Percentiles rank a stretch among this genome's conserved stretches.
Evolutionary conservation across 1,140 invertebrate genomes (phyloP).

Genomic region (Potamilus streckersoni): DNA sequence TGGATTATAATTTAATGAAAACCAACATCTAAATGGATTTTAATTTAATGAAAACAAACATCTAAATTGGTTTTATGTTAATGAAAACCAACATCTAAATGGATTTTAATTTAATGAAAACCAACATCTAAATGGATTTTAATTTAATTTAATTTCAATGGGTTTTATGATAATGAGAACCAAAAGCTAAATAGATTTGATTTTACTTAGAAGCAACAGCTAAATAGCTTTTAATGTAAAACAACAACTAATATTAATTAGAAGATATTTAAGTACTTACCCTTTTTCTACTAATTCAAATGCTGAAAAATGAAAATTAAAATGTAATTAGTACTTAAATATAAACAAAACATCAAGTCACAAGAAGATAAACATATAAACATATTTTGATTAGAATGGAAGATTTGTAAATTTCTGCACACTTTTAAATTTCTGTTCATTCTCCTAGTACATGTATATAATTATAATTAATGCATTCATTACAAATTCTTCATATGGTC

Average conservation of each 20-base stretch:
- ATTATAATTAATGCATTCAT: not conserved
- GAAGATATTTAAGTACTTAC: slow-evolving; percentile 38
- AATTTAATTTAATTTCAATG: not conserved
- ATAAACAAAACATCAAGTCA: slow-evolving; percentile 1
- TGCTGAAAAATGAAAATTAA: slow-evolving; percentile 60
- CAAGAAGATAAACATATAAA: not conserved
- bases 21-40: not conserved
- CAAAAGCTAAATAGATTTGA: not conserved
- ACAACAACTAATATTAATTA: slow-evolving; percentile 5
- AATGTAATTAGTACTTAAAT: not conserved
- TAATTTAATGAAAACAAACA: slow-evolving; percentile 12
- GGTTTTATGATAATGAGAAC: not conserved
- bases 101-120: not conserved
- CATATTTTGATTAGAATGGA: no score
- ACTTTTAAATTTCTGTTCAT: no score
- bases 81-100: no score
- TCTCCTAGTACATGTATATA: not conserved
- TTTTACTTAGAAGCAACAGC: not conserved
- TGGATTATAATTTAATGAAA: not conserved
- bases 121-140: not conserved
- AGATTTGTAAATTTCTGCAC: no score
- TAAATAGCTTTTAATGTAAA: not conserved
- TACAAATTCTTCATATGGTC: not conserved
- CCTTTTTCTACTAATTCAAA: slow-evolving; percentile 72
- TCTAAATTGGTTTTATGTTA: not conserved